Conservation (phyloP, 2,888 invertebrate genomes). For the Volucella bombylans region DNA sequence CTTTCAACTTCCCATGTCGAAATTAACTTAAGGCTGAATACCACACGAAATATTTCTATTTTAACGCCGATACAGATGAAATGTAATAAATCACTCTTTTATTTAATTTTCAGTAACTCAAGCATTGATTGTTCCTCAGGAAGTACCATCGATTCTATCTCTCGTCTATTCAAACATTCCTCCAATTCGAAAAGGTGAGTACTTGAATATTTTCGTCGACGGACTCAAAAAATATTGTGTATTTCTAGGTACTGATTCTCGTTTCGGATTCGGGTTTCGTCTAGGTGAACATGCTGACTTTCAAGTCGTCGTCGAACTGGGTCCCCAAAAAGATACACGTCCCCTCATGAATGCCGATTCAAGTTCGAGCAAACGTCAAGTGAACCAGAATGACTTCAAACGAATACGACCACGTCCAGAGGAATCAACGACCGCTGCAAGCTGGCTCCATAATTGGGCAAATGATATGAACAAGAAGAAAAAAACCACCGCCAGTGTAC, state of each 20-base stretch:
- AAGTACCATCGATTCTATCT: constrained; percentile 90
- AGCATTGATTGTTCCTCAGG: constrained; percentile 89
- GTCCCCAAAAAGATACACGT: constrained; percentile 90
- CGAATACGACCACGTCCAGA: constrained; percentile 26
- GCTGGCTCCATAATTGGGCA: constrained; percentile 83
- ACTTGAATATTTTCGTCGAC: no score
- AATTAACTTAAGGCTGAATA: no score
- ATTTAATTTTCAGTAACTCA: constrained; percentile 61
- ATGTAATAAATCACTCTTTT: neutral
- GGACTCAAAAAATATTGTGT: neutral
- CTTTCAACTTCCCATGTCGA: no score
- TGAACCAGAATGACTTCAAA: constrained; percentile 76
- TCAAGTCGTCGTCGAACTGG: constrained; percentile 89
- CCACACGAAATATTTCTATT: neutral
- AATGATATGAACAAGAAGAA: constrained; percentile 83
- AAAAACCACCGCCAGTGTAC: constrained; percentile 47
- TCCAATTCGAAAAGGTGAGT: constrained; percentile 90
- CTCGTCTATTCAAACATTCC: constrained; percentile 93
- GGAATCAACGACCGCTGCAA: constrained; percentile 33
- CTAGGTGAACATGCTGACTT: constrained; percentile 92
- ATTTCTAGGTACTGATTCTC: constrained; percentile 88
- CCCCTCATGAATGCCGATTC: constrained; percentile 84
- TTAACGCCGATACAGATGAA: neutral
- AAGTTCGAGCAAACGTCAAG: constrained; percentile 80
- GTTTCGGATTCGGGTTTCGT: constrained; percentile 90